Evolutionary conservation across 2,113 vertebrate species (phyloP).

Genomic region (Myrmophylax atrothorax): DNA sequence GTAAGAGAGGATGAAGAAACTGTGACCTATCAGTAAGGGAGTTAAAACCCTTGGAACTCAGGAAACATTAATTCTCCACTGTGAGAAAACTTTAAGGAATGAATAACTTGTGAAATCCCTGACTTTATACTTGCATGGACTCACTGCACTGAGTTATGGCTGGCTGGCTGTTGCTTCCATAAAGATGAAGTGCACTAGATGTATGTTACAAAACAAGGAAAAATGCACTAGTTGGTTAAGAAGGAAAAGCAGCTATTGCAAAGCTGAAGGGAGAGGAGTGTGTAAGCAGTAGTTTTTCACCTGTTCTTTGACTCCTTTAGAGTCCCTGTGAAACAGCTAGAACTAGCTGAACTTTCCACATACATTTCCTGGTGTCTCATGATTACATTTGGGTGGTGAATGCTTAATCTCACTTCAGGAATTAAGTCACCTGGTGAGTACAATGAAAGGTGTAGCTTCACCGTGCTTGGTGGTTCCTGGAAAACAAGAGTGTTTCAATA

Average conservation of each 20-base stretch:
- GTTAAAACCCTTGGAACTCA: background rate
- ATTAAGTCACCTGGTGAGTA: conserved; percentile 63
- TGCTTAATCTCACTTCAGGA: conserved; percentile 66
- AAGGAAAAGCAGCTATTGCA: background rate
- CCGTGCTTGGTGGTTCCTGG: conserved; percentile 48
- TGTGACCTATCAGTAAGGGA: background rate
- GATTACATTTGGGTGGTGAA: conserved; percentile 56
- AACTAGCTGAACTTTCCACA: conserved; percentile 13
- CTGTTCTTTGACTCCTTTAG: background rate
- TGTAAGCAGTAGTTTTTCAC: background rate
- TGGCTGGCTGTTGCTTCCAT: background rate
- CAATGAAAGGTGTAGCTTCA: conserved; percentile 65
- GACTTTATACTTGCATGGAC: background rate
- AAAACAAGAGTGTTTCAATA: conserved; percentile 57
- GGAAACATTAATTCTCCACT: background rate
- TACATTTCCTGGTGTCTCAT: conserved; percentile 41
- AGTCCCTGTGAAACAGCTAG: background rate
- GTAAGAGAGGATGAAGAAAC: background rate
- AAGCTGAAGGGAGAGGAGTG: background rate
- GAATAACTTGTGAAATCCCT: background rate
- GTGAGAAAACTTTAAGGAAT: background rate
- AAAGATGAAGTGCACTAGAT: background rate
- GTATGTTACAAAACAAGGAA: background rate
- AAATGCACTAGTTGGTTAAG: background rate
- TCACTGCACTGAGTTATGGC: background rate